Evolutionary conservation across 2,797 vertebrate genomes (phyloP).

Genomic region (Oryzias dopingdopingensis): DNA sequence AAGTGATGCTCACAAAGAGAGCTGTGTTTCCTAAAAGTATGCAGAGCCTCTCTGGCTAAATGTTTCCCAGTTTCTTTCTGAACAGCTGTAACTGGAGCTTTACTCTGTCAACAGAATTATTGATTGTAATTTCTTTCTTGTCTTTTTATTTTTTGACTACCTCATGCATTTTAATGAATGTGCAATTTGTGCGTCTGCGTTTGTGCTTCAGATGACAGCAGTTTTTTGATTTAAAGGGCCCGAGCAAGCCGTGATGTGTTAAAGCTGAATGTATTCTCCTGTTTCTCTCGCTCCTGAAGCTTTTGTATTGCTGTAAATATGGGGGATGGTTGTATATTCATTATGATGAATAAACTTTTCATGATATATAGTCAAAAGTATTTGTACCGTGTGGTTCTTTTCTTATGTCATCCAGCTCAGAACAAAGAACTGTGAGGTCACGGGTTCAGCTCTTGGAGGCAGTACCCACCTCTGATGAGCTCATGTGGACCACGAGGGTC

Average conservation of each 20-base stretch:
- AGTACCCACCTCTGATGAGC: too few relatives aligned
- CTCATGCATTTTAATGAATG: slow-evolving; percentile 60
- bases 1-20: slow-evolving; percentile 15
- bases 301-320: slow-evolving; percentile 74
- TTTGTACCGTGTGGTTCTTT: too few relatives aligned
- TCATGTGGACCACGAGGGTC: too few relatives aligned
- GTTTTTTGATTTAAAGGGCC: slow-evolving; percentile 9
- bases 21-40: slow-evolving; percentile 5
- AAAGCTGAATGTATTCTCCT: slow-evolving; percentile 29
- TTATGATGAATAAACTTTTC: slow-evolving; percentile 67
- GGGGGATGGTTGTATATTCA: slow-evolving; percentile 65
- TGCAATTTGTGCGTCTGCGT: slow-evolving; percentile 37
- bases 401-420: too few relatives aligned
- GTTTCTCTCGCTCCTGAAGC: slow-evolving; percentile 22
- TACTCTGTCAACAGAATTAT: slow-evolving; percentile 31
- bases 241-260: not conserved
- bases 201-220: slow-evolving; percentile 25
- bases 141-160: slow-evolving; percentile 50
- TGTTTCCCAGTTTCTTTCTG: slow-evolving; percentile 15
- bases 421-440: too few relatives aligned
- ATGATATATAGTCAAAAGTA: slow-evolving; percentile 32
- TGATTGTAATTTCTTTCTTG: slow-evolving; percentile 52
- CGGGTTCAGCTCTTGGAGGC: too few relatives aligned
- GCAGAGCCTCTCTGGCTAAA: not conserved
- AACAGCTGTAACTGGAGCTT: slow-evolving; percentile 43